Percentiles rank a stretch among this genome's conserved stretches.
Conservation (phyloP, 2,113 vertebrate species). For the Ardeotis arabs region DNA sequence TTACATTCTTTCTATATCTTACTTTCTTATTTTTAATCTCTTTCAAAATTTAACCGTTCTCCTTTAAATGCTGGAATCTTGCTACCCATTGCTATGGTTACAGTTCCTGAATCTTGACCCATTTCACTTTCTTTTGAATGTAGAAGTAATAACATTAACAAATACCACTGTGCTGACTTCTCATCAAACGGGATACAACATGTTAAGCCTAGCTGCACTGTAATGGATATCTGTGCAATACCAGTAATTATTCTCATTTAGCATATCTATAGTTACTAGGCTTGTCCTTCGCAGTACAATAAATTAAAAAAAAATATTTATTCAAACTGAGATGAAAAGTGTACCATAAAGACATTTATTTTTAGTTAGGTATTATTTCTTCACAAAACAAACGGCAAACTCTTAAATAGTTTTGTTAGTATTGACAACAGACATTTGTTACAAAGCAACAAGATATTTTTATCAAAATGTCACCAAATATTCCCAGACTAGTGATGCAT, state of each 20-base stretch:
- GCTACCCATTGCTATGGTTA: neutral
- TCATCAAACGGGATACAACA: neutral
- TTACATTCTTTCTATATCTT: neutral
- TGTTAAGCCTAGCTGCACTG: neutral
- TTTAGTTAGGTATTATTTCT: neutral
- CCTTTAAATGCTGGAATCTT: neutral
- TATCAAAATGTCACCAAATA: neutral
- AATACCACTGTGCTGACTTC: neutral
- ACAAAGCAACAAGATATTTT: neutral
- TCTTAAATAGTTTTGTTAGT: neutral
- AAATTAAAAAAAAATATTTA: neutral
- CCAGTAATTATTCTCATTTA: neutral
- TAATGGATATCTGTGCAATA: neutral
- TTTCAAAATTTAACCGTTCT: neutral
- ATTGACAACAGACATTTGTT: neutral
- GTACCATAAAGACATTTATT: neutral
- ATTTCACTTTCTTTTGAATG: neutral
- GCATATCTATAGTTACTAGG: neutral
- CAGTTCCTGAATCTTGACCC: constrained; percentile 1
- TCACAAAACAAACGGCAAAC: neutral
- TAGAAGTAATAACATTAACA: constrained; percentile 4
- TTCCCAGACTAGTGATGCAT: neutral
- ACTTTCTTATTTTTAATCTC: neutral
- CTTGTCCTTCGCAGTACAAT: neutral
- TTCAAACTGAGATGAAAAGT: neutral